phyloP scores from a whole-genome alignment of 2,113 vertebrate species.

The Hemicordylus capensis region DNA sequence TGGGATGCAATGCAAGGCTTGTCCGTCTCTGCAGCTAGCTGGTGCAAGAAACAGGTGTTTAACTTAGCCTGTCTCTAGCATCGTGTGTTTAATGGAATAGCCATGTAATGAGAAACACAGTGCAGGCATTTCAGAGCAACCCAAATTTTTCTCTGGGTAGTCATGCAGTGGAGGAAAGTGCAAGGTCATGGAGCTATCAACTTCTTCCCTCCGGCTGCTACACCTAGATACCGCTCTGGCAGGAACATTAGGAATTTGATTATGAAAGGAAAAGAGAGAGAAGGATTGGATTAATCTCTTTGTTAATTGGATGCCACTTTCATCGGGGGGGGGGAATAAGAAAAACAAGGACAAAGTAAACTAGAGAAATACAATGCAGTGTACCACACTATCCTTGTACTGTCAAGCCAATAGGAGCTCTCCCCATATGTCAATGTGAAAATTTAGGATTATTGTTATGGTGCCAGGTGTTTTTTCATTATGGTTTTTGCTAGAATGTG shows the following conservation, averaged over 20 bases:
- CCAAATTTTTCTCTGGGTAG: conserved; percentile 41
- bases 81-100: conserved; percentile 1
- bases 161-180: conserved; percentile 49
- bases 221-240: accelerated
- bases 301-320: conserved; percentile 10
- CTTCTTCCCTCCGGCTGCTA: not conserved
- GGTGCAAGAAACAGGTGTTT: not conserved
- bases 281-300: accelerated
- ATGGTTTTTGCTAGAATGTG: not conserved
- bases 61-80: not conserved
- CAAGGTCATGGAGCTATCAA: not conserved
- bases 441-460: not conserved
- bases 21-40: not conserved
- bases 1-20: not conserved
- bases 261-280: conserved; percentile 1
- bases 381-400: not conserved
- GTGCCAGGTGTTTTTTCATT: not conserved
- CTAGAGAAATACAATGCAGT: not conserved
- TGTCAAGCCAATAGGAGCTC: not conserved
- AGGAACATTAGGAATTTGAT: not conserved
- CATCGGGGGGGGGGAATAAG: not conserved
- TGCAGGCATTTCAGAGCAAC: conserved; percentile 46
- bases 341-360: conserved; percentile 2
- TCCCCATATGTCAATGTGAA: not conserved
- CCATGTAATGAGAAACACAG: conserved; percentile 18